phyloP scores from a whole-genome alignment of 2,888 invertebrate genomes.

The Philopedon plagiatum region DNA sequence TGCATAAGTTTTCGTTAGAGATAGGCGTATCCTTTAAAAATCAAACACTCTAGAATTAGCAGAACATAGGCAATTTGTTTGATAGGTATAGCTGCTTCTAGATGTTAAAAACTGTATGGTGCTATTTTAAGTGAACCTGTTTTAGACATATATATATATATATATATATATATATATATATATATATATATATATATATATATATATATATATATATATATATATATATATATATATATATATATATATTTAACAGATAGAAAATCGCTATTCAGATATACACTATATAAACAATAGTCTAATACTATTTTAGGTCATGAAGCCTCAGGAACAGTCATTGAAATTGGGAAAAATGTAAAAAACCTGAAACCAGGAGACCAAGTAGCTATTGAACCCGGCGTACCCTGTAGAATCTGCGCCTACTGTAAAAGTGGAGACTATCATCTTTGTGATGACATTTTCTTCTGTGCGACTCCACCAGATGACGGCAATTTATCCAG shows the following conservation, averaged over 20 bases:
- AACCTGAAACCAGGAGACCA: conserved; percentile 81
- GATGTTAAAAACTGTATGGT: no score
- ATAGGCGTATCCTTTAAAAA: no score
- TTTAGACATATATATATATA: no score
- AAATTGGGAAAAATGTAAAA: conserved; percentile 81
- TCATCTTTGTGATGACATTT: conserved; percentile 90
- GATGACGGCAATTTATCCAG: conserved; percentile 89
- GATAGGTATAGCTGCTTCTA: neutral
- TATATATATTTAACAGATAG: no score
- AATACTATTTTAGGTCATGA: conserved; percentile 89
- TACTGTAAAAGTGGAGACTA: conserved; percentile 92
- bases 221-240: no score
- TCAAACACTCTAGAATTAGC: no score
- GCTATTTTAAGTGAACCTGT: no score
- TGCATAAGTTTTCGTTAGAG: neutral
- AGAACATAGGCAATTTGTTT: no score
- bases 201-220: no score
- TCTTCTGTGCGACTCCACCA: conserved; percentile 97
- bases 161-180: no score
- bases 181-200: no score
- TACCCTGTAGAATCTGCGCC: conserved; percentile 87
- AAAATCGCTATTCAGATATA: no score
- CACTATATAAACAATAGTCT: conserved; percentile 64
- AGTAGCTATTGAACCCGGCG: conserved; percentile 95
- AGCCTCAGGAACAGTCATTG: conserved; percentile 84